Conservation (phyloP, 1,140 invertebrate genomes). For the Apis mellifera region DNA sequence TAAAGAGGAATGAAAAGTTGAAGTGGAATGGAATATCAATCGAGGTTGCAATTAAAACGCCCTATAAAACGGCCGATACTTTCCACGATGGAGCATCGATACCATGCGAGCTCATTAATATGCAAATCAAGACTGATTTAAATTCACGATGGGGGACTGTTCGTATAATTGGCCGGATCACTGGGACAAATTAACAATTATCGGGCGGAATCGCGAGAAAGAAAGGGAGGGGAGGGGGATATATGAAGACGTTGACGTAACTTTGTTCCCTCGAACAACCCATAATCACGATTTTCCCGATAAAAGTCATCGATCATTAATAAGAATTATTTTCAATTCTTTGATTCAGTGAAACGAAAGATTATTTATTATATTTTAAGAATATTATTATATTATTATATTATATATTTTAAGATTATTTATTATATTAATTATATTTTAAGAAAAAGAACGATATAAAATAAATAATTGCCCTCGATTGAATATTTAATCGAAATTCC, state of each 20-base stretch:
- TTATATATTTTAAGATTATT: too few species aligned
- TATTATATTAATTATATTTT: too few species aligned
- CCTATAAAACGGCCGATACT: not conserved
- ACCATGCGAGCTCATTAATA: constrained; percentile 24
- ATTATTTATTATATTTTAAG: too few species aligned
- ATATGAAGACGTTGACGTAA: not conserved
- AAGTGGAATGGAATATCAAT: not conserved
- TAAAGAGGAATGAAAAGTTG: not conserved
- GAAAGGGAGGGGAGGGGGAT: too few species aligned
- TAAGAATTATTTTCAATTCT: not conserved
- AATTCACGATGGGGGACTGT: constrained; percentile 19
- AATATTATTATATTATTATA: too few species aligned
- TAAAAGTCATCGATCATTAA: not conserved
- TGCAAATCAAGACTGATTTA: constrained; percentile 24
- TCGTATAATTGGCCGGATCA: constrained; percentile 3
- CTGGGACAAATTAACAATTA: constrained; percentile 32
- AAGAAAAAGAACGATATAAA: too few species aligned
- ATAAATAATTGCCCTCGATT: too few species aligned
- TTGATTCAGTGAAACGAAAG: too few species aligned
- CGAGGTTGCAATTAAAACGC: not conserved
- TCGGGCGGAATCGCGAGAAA: not conserved
- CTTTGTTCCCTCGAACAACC: not conserved
- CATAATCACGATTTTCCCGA: not conserved
- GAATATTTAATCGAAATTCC: too few species aligned
- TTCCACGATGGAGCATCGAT: constrained; percentile 14